Base-by-base conservation (phyloP, 2,113 vertebrate species). In the Pipa parva region DNA sequence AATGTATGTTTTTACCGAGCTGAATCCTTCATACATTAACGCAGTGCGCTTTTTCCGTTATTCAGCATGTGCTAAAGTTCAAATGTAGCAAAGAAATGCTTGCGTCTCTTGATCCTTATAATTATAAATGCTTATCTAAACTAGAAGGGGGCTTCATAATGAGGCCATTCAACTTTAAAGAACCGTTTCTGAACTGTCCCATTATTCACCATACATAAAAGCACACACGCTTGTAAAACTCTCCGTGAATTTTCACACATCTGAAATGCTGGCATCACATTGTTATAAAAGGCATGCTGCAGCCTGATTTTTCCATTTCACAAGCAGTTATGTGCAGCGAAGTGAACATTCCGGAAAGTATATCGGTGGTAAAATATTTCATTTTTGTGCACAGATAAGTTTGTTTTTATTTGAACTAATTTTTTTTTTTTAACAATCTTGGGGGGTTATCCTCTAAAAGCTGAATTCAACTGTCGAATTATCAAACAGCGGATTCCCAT, bases 101-200 rank as follows among this genome's bases (percentile, higher is more conserved):
- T 27, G 3, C 36, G 33, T 70, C 18, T 45, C 20, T 36, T 46
- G 28, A 54, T 54, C 26, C 58, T 10, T 22, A 13, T 36, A 42
- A 54, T 61, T 61, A 45, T 45, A 68, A 55, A 68, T 60, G 58
- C 21, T n/a, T 45, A 70, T 70, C 48, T 54, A 25, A 27, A 54
- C 25, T 21, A 7, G 46, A 27, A 67, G 64, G 31, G 55, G 57
- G 66, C 28, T 28, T 36, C 25, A 70, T 31, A 69, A 52, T 52
- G 28, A 28, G n/a, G n/a, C 10, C 18, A 24, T 61, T 61, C 27
- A 61, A 61, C 26, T 33, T 54, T 54, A 61, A 52, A 61, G 33
- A 42, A 42, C 46, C 24, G 24, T 31, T 59, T 49, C 39, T 61
- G 66, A 60, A 60, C 58, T n/a, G 8, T 33, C 48, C 28, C 51